Percentiles rank a stretch among this genome's conserved stretches.
These are phyloP conservation scores for Aspidiotus destructor DNA, from an alignment of 2,888 invertebrate species.

Conservation along the genomic window DNA sequence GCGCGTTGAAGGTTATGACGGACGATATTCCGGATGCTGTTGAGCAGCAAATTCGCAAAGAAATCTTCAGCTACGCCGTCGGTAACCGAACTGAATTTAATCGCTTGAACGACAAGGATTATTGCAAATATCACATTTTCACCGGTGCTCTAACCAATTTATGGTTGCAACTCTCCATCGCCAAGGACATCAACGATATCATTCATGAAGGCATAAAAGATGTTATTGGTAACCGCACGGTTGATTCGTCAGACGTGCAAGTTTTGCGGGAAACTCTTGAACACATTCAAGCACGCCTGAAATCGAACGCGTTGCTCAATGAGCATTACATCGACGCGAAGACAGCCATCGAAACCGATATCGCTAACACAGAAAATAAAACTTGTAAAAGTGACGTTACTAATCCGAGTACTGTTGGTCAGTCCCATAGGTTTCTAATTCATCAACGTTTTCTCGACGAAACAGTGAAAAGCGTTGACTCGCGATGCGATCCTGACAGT, in stretches of 20 bases:
- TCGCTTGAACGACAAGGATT: not conserved
- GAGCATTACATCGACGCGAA: not conserved
- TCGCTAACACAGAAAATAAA: not conserved
- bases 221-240: not conserved
- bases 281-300: not conserved
- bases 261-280: not conserved
- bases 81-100: not conserved
- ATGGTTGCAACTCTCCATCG: not conserved
- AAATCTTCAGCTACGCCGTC: not conserved
- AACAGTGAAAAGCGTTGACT: not conserved
- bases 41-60: not conserved
- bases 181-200: not conserved
- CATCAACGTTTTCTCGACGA: not conserved
- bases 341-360: conserved; percentile 2
- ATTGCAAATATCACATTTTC: conserved; percentile 1
- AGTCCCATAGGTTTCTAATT: not conserved
- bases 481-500: not conserved
- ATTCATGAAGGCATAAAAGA: not conserved
- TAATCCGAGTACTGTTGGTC: not conserved
- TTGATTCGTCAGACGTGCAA: not conserved
- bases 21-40: too few species aligned
- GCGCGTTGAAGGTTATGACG: too few species aligned
- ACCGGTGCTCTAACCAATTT: not conserved
- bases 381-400: not conserved
- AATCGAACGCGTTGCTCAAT: not conserved